phyloP scores from a whole-genome alignment of 37 sponge, comb jelly and placozoan species.

The Agelas oroides region DNA sequence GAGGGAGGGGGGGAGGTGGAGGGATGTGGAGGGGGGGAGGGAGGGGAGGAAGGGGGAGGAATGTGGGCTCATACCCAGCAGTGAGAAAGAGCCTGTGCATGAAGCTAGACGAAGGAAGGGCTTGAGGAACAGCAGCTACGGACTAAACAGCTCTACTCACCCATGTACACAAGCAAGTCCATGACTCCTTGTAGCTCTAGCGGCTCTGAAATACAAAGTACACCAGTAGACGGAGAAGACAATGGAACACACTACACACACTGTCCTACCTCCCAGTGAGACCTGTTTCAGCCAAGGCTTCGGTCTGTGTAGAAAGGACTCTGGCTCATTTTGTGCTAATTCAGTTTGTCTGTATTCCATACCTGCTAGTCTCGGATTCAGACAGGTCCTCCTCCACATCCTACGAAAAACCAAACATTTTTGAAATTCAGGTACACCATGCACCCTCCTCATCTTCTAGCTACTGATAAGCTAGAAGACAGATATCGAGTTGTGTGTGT shows the following conservation, averaged over 20 bases:
- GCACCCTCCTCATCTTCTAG: too few relatives aligned
- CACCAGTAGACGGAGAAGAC: too few relatives aligned
- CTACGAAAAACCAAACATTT: neutral
- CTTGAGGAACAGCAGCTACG: too few relatives aligned
- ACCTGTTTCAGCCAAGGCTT: conserved; percentile 18
- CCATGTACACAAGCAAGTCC: conserved; percentile 56
- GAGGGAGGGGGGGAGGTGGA: neutral
- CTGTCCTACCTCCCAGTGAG: neutral
- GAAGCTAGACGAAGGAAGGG: too few relatives aligned
- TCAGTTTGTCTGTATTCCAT: neutral
- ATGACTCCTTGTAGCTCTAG: conserved; percentile 27
- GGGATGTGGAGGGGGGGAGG: too few relatives aligned
- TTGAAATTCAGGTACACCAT: neutral
- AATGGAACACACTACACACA: too few relatives aligned
- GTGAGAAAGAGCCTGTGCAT: too few relatives aligned
- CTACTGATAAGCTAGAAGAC: too few relatives aligned
- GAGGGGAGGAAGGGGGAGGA: too few relatives aligned
- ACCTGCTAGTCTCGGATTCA: conserved; percentile 1
- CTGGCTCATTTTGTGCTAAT: neutral
- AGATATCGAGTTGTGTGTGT: too few relatives aligned
- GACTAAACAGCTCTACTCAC: too few relatives aligned
- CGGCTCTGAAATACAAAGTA: neutral
- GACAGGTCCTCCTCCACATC: conserved; percentile 12
- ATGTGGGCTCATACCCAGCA: too few relatives aligned
- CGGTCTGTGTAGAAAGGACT: neutral